Conservation (phyloP, 2,888 invertebrate genomes). For the Helicoverpa assulta region DNA sequence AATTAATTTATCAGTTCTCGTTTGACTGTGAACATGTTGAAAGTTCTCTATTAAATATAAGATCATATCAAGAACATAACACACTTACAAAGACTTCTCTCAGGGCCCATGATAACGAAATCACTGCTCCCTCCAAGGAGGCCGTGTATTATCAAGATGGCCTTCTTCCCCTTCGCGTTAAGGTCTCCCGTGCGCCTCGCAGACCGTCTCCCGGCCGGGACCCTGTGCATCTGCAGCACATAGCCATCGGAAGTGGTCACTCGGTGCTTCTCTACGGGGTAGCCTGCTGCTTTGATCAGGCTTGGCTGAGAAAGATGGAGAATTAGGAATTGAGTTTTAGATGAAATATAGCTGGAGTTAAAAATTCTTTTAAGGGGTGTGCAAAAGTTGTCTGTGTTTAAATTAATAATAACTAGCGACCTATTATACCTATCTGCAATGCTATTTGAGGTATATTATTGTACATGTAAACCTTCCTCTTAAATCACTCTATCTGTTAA, state of each 20-base stretch:
- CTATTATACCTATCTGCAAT: no score
- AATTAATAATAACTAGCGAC: no score
- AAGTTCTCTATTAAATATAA: no score
- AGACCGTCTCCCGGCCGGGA: constrained; percentile 85
- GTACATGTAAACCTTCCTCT: no score
- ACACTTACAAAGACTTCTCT: constrained; percentile 90
- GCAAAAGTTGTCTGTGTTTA: no score
- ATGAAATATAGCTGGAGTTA: neutral
- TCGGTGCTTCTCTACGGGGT: constrained; percentile 87
- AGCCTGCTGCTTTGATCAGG: constrained; percentile 84
- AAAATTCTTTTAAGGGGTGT: no score
- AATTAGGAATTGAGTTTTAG: constrained; percentile 9
- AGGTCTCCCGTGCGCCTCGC: constrained; percentile 70
- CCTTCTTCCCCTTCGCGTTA: constrained; percentile 77
- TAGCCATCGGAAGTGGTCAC: constrained; percentile 91
- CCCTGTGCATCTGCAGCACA: constrained; percentile 91
- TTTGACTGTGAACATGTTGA: no score
- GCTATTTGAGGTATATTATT: no score
- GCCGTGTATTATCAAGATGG: constrained; percentile 90
- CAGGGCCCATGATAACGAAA: constrained; percentile 92
- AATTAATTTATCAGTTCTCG: no score
- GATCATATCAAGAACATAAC: no score
- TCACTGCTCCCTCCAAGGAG: constrained; percentile 92
- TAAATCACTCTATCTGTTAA: no score
- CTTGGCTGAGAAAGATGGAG: constrained; percentile 80